These are phyloP conservation scores for Selenia dentaria DNA, from an alignment of 2,888 invertebrate genomes.

Conservation along the genomic window DNA sequence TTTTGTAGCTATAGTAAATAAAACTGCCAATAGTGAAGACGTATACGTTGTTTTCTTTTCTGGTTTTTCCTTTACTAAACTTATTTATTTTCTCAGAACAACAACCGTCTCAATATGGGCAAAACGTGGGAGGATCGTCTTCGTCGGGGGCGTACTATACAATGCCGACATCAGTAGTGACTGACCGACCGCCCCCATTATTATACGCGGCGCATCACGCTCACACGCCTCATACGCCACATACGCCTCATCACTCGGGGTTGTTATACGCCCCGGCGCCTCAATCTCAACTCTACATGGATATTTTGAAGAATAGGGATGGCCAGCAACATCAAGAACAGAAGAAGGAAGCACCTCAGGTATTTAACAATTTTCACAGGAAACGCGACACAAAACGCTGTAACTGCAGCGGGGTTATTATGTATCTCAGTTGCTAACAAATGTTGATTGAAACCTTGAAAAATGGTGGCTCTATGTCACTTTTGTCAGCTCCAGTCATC, in stretches of 20 bases:
- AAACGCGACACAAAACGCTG: no score
- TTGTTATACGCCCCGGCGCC: constrained; percentile 69
- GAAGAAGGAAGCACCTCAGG: constrained; percentile 71
- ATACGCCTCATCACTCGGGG: constrained; percentile 44
- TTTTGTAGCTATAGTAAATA: no score
- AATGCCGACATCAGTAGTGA: constrained; percentile 59
- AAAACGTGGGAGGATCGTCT: constrained; percentile 57
- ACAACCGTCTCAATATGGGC: constrained; percentile 67
- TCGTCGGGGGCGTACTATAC: constrained; percentile 66
- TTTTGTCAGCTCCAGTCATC: no score
- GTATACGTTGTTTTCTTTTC: no score
- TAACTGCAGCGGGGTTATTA: no score
- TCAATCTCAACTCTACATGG: constrained; percentile 68
- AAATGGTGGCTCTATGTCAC: no score
- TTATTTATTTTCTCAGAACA: constrained; percentile 26
- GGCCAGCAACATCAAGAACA: constrained; percentile 64
- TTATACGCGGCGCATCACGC: constrained; percentile 72
- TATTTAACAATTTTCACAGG: no score
- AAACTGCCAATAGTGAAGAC: no score
- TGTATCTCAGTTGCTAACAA: no score
- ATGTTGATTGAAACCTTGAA: no score
- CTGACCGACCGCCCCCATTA: constrained; percentile 70
- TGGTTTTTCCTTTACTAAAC: no score
- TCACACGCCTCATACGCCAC: constrained; percentile 67
- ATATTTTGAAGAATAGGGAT: constrained; percentile 73